Percentiles rank a stretch among this genome's conserved stretches.
These are phyloP conservation scores for Campylorhamphus procurvoides DNA, from an alignment of 2,113 vertebrate genomes.

Conservation along the genomic window DNA sequence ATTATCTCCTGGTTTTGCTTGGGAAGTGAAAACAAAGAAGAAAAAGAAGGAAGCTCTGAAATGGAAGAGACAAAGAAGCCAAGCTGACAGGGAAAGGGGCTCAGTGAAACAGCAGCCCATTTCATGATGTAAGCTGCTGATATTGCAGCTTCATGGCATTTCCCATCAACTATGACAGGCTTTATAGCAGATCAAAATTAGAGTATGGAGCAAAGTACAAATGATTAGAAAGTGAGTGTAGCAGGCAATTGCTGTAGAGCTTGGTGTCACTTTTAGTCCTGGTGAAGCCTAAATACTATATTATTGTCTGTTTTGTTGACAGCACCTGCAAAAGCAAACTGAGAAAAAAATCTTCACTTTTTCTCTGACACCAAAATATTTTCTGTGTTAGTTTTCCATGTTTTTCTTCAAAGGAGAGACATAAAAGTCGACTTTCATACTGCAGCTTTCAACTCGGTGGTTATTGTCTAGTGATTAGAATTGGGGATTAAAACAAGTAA, in stretches of 20 bases:
- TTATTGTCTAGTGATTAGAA: neutral
- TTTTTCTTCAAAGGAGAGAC: neutral
- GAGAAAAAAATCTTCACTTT: neutral
- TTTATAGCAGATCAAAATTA: slow-evolving; percentile 58
- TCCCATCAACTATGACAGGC: slow-evolving; percentile 65
- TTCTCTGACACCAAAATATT: neutral
- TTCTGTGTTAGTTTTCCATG: slow-evolving; percentile 2
- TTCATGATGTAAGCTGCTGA: slow-evolving; percentile 40
- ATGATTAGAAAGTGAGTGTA: slow-evolving; percentile 33
- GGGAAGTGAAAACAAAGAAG: neutral
- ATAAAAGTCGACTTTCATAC: neutral
- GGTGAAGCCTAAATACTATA: slow-evolving; percentile 23
- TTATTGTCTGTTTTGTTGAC: slow-evolving; percentile 34
- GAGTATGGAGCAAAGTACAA: slow-evolving; percentile 23
- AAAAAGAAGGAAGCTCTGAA: neutral
- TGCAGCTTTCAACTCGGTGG: neutral
- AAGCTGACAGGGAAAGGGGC: slow-evolving; percentile 24
- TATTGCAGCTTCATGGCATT: slow-evolving; percentile 38
- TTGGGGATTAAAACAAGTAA: neutral
- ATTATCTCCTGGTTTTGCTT: neutral
- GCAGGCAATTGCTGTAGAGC: neutral
- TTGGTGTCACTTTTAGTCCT: slow-evolving; percentile 22
- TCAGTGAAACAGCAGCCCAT: slow-evolving; percentile 2
- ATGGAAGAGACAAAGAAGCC: neutral
- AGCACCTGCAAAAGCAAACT: slow-evolving; percentile 15